Conservation (phyloP, 2,888 invertebrate species). For the Monochamus alternatus region DNA sequence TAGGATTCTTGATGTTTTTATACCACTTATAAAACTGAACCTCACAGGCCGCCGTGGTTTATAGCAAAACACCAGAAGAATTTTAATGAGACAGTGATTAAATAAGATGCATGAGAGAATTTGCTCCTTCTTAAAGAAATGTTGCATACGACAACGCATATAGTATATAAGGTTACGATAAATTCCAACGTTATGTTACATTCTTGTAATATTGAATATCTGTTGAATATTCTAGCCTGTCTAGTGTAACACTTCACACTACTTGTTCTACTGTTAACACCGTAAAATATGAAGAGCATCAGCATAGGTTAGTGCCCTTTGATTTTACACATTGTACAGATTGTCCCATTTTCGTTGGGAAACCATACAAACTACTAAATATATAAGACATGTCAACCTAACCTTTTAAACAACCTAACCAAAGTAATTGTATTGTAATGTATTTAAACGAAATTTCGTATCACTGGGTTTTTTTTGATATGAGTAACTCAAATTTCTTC, state of each 20-base stretch:
- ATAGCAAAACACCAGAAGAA: slow-evolving; percentile 8
- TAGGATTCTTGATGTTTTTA: not conserved
- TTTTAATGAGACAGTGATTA: slow-evolving; percentile 10
- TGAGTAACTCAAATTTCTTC: no score
- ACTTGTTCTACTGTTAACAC: no score
- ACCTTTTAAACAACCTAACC: no score
- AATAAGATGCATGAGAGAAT: slow-evolving; percentile 18
- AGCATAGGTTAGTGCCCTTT: no score
- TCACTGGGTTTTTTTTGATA: no score
- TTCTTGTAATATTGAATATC: not conserved
- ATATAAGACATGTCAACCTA: no score
- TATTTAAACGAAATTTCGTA: no score
- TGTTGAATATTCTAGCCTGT: not conserved
- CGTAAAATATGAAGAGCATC: no score
- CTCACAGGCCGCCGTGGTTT: not conserved
- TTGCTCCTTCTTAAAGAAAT: not conserved
- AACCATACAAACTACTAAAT: no score
- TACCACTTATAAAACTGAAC: slow-evolving; percentile 2
- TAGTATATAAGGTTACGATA: not conserved
- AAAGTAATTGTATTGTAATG: no score
- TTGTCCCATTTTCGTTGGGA: no score
- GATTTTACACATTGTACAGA: no score
- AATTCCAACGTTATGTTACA: not conserved
- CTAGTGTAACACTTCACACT: not conserved
- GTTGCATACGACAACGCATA: slow-evolving; percentile 3